Base-by-base conservation (phyloP, 2,888 invertebrate species). In the Pogonocherus hispidulus region DNA sequence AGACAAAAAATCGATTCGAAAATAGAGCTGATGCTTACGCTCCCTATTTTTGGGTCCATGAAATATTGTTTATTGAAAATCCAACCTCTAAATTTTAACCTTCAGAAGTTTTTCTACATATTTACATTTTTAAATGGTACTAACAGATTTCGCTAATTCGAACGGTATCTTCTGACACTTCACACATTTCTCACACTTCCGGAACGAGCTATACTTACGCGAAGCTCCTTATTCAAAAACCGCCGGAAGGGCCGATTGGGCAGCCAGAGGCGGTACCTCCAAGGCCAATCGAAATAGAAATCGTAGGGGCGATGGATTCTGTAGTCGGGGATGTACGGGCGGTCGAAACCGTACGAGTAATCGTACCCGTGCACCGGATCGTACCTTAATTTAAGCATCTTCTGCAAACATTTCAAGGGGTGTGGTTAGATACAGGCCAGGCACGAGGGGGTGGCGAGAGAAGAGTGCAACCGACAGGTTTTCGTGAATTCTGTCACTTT, bases 221-320 rank as follows among this genome's bases (percentile, higher is more conserved):
- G 73, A 41, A 75, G 71, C 59, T 70, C 73, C 71, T 70, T 78
- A 67, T 75, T 73, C 68, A 79, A 72, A 73, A 72, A 74, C 9
- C 76, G 70, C 55, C 77, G 75, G 56, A 74, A 78, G 6, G 74
- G 73, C 52, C 79, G 70, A 52, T 78, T 77, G 37, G 77, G 76
- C n/a, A 70, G 67, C 68, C 76, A 76, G 41, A 78, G 55, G 32
- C 71, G 70, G 37, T 76, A 64, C 63, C 76, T 72, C 66, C 76
- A 73, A 16, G 79, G 79, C 79, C 79, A 79, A 69, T 76, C 76
- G 68, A 75, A 77, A 65, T 78, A 79, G 71, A 75, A 78, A 66
- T 76, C 78, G 66, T 76, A 73, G 22, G 79, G 76, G 19, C 73
- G 54, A 57, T 75, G 74, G 32, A 71, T 73, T 72, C 74, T 70